Percentiles rank a stretch among this genome's conserved stretches.
These are phyloP conservation scores for Pseudobourletiella spinata DNA, from an alignment of 1,140 invertebrate species.

Conservation along the genomic window DNA sequence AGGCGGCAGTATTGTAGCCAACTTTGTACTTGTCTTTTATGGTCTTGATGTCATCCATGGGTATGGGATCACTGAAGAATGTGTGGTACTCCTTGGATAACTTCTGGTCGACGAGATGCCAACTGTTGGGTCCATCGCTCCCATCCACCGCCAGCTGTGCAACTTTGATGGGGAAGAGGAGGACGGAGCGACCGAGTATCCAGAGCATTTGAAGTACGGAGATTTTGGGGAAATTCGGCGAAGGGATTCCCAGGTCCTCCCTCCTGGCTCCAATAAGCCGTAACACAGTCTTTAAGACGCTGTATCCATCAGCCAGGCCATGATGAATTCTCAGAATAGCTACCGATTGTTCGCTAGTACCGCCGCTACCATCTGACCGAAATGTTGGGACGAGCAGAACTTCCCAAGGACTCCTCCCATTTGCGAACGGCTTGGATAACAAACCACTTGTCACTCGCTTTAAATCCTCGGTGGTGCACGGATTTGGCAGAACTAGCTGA, in stretches of 20 bases:
- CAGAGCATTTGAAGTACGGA: neutral
- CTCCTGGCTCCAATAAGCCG: neutral
- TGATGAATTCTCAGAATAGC: neutral
- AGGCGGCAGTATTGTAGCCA: neutral
- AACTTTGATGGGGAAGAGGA: neutral
- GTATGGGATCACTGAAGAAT: neutral
- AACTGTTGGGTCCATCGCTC: neutral
- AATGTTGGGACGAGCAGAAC: neutral
- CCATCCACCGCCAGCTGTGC: neutral
- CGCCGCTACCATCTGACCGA: neutral
- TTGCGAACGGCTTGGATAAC: neutral
- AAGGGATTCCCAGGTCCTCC: neutral
- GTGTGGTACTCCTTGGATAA: neutral
- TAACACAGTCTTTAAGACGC: neutral
- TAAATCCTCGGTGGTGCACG: neutral
- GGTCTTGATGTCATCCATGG: neutral
- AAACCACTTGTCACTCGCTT: neutral
- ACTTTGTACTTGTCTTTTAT: neutral
- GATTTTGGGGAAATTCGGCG: neutral
- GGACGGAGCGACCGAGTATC: neutral
- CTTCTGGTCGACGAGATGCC: neutral
- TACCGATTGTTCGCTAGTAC: neutral
- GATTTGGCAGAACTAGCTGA: neutral
- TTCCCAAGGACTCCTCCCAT: neutral
- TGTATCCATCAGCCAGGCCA: neutral